These are phyloP conservation scores for Drepana arcuata DNA, from an alignment of 1,140 invertebrate genomes.

Conservation along the genomic window DNA sequence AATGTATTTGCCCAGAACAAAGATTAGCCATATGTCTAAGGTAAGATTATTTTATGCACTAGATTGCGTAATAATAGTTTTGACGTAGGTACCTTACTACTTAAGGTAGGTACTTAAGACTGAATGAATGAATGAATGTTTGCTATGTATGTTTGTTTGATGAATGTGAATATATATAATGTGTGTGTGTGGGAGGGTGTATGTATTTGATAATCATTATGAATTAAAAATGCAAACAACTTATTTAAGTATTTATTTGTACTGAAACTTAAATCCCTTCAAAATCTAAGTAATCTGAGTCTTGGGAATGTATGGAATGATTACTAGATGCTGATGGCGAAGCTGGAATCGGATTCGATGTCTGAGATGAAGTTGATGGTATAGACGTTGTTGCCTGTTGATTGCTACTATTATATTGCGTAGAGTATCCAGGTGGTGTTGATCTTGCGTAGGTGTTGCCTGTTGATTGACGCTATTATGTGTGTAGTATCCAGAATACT, in stretches of 20 bases:
- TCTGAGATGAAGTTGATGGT: conserved; percentile 5
- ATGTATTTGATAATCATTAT: background rate
- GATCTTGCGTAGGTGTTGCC: conserved; percentile 12
- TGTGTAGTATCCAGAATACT: conserved; percentile 18
- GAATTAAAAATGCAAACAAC: background rate
- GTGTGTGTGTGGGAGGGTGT: background rate
- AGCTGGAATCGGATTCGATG: conserved; percentile 13
- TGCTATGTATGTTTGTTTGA: too few species aligned
- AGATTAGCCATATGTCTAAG: conserved; percentile 16
- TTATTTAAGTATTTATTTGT: background rate
- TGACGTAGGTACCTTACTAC: too few species aligned
- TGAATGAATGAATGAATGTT: background rate
- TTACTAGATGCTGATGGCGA: conserved; percentile 8
- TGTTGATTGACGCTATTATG: conserved; percentile 11
- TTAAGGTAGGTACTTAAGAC: too few species aligned
- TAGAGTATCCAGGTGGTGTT: conserved; percentile 10
- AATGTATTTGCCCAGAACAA: too few species aligned
- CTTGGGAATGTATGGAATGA: background rate
- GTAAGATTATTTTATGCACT: too few species aligned
- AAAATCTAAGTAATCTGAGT: background rate
- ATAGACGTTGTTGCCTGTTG: conserved; percentile 5
- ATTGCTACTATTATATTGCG: background rate
- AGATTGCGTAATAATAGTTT: too few species aligned
- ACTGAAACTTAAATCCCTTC: background rate
- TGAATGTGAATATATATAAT: background rate